A percentile compares a stretch with the other conserved stretches of the same genome.
These are phyloP conservation scores for Acanthacorydalis orientalis DNA, from an alignment of 2,888 invertebrate genomes.

Conservation along the genomic window DNA sequence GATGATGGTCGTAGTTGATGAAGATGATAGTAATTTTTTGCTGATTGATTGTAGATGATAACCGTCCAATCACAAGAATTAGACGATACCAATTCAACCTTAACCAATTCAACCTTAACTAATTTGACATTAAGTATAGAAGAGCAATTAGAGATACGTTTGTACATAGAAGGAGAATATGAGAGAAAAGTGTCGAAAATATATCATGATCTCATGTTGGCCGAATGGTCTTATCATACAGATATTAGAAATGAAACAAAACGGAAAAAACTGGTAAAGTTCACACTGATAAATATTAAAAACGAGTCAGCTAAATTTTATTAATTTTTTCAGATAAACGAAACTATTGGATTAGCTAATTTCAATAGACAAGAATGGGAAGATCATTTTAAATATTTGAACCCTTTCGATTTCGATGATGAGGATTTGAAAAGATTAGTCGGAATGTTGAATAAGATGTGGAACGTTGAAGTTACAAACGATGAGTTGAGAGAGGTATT, in stretches of 20 bases:
- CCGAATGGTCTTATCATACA: slow-evolving; percentile 23
- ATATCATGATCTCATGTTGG: slow-evolving; percentile 21
- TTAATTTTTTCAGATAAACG: slow-evolving; percentile 14
- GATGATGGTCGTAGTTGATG: too few species aligned
- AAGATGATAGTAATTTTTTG: too few species aligned
- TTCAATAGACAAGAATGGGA: slow-evolving; percentile 26
- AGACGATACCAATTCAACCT: too few species aligned
- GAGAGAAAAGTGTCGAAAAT: slow-evolving; percentile 15
- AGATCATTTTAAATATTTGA: slow-evolving; percentile 20
- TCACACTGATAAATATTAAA: not conserved
- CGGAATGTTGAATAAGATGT: slow-evolving; percentile 27
- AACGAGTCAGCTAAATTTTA: not conserved
- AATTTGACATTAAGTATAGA: not conserved
- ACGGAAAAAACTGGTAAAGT: slow-evolving; percentile 15
- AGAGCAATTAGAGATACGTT: slow-evolving; percentile 4
- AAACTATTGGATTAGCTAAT: slow-evolving; percentile 15
- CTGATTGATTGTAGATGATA: too few species aligned
- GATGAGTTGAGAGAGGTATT: slow-evolving; percentile 21
- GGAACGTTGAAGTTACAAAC: slow-evolving; percentile 26
- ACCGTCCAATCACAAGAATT: too few species aligned
- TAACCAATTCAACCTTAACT: too few species aligned
- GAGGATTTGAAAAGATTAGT: slow-evolving; percentile 25
- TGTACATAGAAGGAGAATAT: slow-evolving; percentile 12
- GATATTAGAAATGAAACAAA: slow-evolving; percentile 20
- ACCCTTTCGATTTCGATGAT: slow-evolving; percentile 25